Evolutionary conservation across 2,888 invertebrate genomes (phyloP), one percentile per base, ranked within the genome.

Genomic region (Celastrina argiolus): DNA sequence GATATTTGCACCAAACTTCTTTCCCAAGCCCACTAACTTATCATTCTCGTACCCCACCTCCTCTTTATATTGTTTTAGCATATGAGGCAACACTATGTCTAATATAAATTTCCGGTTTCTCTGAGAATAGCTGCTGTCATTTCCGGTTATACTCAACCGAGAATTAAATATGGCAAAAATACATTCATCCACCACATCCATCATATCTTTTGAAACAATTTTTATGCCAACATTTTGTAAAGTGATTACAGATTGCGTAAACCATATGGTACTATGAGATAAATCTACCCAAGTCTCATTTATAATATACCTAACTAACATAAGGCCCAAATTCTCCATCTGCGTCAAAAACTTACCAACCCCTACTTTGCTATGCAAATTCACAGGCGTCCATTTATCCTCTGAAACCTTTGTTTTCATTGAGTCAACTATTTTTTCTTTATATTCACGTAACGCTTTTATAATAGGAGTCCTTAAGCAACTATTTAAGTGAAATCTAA

Each of bases 401-500:
- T 98, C 97, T 66, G 94, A 85, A 6, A 94, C 93, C 75, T 94
- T 93, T 67, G 94, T 88, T 83, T 96, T 96, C 74, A 97, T 94
- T 0, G 96, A 95, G 79, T 98, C 97, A 18, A 96, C 92, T 73
- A 96, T 92, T 81, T 97, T 97, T 72, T 96, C 96, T 73, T 94
- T 94, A 61, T 96, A 94, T 75, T 97, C 97, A 74, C 92, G 92
- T 68, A 98, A 88, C 26, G 96, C 94, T 84, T 94, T 94, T 56
- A 94, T 94, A 64, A 97, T 90, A 0, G 97, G 96, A 12, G 93
- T 93, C 70, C 97, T 92, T 68, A 99, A 88, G 70, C 97, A 93
- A 28, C 96, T 96, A 80, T 98, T 97, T 75, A 99, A 92, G 81
- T 97, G 96, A 84, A 98, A 99, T 71, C 96, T 94, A 68, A 99